These are phyloP conservation scores for Coregonus clupeaformis DNA, from an alignment of 2,113 vertebrate species.

Conservation along the genomic window DNA sequence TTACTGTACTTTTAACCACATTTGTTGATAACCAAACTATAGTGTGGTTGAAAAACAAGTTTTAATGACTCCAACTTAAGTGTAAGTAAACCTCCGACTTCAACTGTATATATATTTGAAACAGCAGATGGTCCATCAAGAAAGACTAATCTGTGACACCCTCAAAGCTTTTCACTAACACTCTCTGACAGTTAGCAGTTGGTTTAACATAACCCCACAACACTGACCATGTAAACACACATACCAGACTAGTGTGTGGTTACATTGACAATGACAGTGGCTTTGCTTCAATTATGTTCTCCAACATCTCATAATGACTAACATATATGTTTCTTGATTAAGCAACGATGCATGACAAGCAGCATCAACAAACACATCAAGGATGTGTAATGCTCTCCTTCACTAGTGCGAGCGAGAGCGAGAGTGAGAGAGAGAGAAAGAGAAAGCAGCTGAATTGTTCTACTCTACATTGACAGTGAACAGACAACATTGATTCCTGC, in stretches of 20 bases:
- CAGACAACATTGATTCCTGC: background rate
- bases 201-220: conserved; percentile 2
- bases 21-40: too few species aligned
- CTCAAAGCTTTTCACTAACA: background rate
- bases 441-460: background rate
- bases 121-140: background rate
- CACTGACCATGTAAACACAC: background rate
- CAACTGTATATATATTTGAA: background rate
- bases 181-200: background rate
- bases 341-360: conserved; percentile 15
- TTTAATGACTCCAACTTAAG: too few species aligned
- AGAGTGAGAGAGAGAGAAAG: too few species aligned
- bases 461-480: background rate
- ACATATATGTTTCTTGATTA: conserved; percentile 6
- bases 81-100: too few species aligned
- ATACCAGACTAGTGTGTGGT: background rate
- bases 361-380: conserved; percentile 24
- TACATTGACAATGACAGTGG: conserved; percentile 13
- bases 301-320: conserved; percentile 5
- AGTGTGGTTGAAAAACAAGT: too few species aligned
- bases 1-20: too few species aligned
- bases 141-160: too few species aligned
- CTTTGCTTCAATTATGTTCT: conserved; percentile 9
- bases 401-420: background rate
- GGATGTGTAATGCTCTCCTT: background rate